These are phyloP conservation scores for Ceratoteleas bidentatus DNA, from an alignment of 1,140 invertebrate species.

Conservation along the genomic window DNA sequence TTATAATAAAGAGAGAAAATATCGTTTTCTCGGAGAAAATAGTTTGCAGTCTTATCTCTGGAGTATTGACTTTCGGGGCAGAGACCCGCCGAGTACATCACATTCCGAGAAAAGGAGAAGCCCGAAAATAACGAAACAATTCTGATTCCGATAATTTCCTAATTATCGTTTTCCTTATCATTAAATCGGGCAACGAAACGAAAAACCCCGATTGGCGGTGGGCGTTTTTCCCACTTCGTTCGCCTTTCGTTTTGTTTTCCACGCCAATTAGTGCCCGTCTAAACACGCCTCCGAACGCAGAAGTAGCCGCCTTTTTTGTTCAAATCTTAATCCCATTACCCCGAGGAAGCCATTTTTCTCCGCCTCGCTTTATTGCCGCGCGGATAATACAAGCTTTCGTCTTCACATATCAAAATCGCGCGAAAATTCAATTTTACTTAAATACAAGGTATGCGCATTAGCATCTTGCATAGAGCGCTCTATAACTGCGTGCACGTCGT, in stretches of 20 bases:
- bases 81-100: slow-evolving; percentile 10
- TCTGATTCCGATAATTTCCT: background rate
- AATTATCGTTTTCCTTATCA: background rate
- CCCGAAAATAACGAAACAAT: slow-evolving; percentile 11
- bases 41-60: slow-evolving; percentile 37
- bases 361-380: slow-evolving; percentile 28
- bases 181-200: background rate
- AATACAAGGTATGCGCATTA: slow-evolving; percentile 50
- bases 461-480: slow-evolving; percentile 35
- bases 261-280: background rate
- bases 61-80: slow-evolving; percentile 37
- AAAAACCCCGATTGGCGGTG: background rate
- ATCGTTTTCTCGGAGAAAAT: slow-evolving; percentile 26
- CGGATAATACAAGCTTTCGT: slow-evolving; percentile 33
- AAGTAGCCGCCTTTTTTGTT: background rate
- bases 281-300: background rate
- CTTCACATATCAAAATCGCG: slow-evolving; percentile 50
- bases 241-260: no score
- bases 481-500: slow-evolving; percentile 42
- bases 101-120: slow-evolving; percentile 15
- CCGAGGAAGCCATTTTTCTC: slow-evolving; percentile 22
- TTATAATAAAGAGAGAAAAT: slow-evolving; percentile 35
- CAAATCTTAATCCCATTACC: slow-evolving; percentile 23
- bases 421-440: slow-evolving; percentile 52
- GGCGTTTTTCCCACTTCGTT: background rate